Base-by-base conservation (phyloP, 2,888 invertebrate species). In the Dicycla oo region DNA sequence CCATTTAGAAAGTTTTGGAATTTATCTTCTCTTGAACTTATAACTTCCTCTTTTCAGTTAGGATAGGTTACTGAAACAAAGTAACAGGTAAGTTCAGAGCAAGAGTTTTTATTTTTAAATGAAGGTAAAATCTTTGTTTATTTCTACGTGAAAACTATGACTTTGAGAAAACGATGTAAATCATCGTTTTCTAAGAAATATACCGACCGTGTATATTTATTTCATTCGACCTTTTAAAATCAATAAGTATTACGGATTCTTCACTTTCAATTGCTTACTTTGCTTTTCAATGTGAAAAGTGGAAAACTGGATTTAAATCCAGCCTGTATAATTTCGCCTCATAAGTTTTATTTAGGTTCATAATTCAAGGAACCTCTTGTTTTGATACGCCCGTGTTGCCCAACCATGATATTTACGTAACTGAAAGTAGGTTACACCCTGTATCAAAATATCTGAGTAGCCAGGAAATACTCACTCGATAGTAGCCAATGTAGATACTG, bases 361-460 rank as follows among this genome's bases (percentile, higher is more conserved):
- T 77, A 64, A 30, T 78, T 68, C 57, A 78, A 79, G 70, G 58
- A 68, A 56, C 47, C 38, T 51, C 73, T 72, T 45, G 11, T 54
- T 73, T 61, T 68, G 45, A 69, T 75, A 61, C 68, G 58, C 51
- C 54, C 51, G 56, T 20, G 64, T 78, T 82, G 85, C 90, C 87
- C 83, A 91, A 83, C 87, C 86, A 87, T 84, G 71, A 77, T 89
- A 90, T 91, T 91, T 90, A 84, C 78, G 89, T 88, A 81, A 80
- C 86, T 63, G 78, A 85, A 92, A 90, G 73, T 91, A 83, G 91
- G 91, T 89, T 88, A 90, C 75, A 73, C 66, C 73, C 76, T 67
- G 75, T 72, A 76, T 86, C 73, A 74, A 85, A 82, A 80, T 77
- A 82, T 82, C 78, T 69, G 77, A 82, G 80, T 61, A 62, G 34